These are phyloP conservation scores for Physocephala rufipes DNA, from an alignment of 2,888 invertebrate genomes.

Conservation along the genomic window DNA sequence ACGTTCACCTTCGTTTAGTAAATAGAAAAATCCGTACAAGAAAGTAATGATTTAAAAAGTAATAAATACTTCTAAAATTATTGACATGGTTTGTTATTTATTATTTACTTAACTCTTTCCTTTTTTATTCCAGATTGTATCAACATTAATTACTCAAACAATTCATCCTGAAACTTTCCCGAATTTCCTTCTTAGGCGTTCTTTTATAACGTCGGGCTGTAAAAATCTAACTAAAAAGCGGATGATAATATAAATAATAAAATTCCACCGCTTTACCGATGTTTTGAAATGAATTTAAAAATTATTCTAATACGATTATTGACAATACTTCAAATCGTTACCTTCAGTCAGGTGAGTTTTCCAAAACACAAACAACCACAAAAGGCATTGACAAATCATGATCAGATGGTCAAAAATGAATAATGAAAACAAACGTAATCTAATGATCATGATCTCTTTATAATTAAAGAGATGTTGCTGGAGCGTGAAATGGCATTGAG, in stretches of 20 bases:
- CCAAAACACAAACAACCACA: neutral
- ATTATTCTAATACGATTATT: slow-evolving; percentile 50
- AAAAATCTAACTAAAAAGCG: neutral
- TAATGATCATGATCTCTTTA: neutral
- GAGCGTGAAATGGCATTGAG: neutral
- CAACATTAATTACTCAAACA: neutral
- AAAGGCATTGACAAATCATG: neutral
- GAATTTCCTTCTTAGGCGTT: neutral
- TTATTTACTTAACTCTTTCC: slow-evolving; percentile 5
- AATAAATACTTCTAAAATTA: too few species aligned
- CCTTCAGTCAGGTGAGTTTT: slow-evolving; percentile 56
- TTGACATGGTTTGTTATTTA: too few species aligned
- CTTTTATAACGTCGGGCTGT: neutral
- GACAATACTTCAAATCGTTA: slow-evolving; percentile 55
- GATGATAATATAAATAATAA: neutral
- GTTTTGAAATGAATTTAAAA: slow-evolving; percentile 44
- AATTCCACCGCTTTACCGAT: slow-evolving; percentile 18
- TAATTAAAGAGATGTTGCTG: neutral
- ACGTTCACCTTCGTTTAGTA: too few species aligned
- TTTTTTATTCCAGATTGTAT: neutral
- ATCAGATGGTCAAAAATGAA: neutral
- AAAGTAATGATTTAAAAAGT: too few species aligned
- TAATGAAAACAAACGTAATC: neutral
- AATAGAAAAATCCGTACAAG: too few species aligned
- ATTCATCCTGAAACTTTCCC: neutral